Base-by-base conservation (phyloP, 2,888 invertebrate species). In the Drosophila lacicola region DNA sequence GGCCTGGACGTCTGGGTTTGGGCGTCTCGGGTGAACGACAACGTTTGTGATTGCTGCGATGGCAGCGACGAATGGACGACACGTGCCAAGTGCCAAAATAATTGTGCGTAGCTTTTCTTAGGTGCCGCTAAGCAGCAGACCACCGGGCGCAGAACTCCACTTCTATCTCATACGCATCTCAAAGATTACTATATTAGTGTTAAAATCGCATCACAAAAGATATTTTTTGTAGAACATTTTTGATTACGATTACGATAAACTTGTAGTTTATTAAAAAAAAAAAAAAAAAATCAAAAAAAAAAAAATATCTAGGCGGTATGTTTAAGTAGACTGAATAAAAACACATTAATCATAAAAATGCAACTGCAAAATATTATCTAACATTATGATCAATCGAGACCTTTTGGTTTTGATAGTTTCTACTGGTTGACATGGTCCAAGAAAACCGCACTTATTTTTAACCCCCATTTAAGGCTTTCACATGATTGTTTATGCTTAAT, bases 41-140 rank as follows among this genome's bases (percentile, higher is more conserved):
- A 97, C 8, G 95, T 98, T 76, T 98, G 98, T 93, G 98, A 98
- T 92, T 98, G 98, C 89, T 97, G 97, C 92, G 97, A 97, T 93
- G 97, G 97, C n/a, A 96, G 96, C 47, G 97, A 97, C 92, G 97
- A 97, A 92, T 97, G 95, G 95, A 78, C 77, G 42, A 88, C 89
- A 33, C 74, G 71, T 53, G 60, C 33, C 47, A 71, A 76, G 42
- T 92, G 92, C 71, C 80, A 62, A 62, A 90, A 90, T 66, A 78
- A 51, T 29, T 92, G 92, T 82, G 81, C 87, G 86, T 90, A 89
- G 86, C 53, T 54, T 34, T 42, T 56, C 49, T 36, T 46, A 37
- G 46, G 13, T 21, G 19, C 2, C 36, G 57, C 72, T 21, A 33
- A 49, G 74, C 69, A 34, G 45, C 69, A 34, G 45, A 45, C 53